Base-by-base conservation (phyloP, 2,888 invertebrate species). In the Ctena decussata region DNA sequence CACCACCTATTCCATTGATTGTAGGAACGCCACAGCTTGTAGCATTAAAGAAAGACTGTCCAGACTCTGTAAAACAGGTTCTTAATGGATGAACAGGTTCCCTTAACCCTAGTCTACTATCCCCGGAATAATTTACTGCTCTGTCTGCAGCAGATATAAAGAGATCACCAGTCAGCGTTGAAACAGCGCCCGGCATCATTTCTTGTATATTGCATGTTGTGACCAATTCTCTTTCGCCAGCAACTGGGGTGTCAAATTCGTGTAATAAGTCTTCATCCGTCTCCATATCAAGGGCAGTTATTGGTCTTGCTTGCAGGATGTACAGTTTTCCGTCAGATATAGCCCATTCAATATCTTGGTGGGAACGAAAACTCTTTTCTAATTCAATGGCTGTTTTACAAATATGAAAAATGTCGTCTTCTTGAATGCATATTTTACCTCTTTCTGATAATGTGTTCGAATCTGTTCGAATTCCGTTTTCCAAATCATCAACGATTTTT, bases 231-330 rank as follows among this genome's bases (percentile, higher is more conserved):
- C 30, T 53, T 12, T 60, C 71, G 18, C 72, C 35, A 5, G 30
- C 35, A 2, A 39, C 60, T n/a, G 80, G 80, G n/a, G 46, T 74
- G 65, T 80, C 80, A 37, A 80, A 80, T 53, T 80, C 80, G 35
- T 74, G 74, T 8, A 80, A 15, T 24, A 80, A 15, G 8, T 80
- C 80, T 32, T 74, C 69, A 15, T 80, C 74, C 24, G 46, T 74
- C 37, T 80, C 80, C 8, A 18, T 24, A 18, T 69, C 74, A 18
- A 73, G 18, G 5, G 44, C 37, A 24, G 74, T 46, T 30, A 80
- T 65, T 0, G 80, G 74, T 27, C 80, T 60, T 24, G 74, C 24
- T 37, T 80, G 80, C 21, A 80, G 49, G 6, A 80, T 74, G 24
- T 69, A 75, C 18, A 80, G 41, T 3, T 21, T 37, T 11, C 53